Percentiles rank a stretch among this genome's conserved stretches.
These are phyloP conservation scores for Poecilus cupreus DNA, from an alignment of 2,888 invertebrate genomes.

Conservation along the genomic window DNA sequence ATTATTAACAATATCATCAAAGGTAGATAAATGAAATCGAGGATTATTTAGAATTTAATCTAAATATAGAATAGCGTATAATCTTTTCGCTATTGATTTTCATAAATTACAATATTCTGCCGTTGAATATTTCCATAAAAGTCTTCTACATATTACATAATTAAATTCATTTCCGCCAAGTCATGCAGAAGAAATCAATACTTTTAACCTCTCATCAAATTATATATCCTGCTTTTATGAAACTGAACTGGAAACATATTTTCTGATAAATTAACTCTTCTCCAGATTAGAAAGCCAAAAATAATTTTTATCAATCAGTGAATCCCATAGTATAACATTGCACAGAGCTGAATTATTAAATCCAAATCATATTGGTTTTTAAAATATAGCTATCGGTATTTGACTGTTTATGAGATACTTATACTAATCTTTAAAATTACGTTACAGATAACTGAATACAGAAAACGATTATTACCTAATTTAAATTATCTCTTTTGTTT, in stretches of 20 bases:
- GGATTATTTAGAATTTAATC: background rate
- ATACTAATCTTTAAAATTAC: no score
- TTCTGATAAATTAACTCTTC: slow-evolving; percentile 28
- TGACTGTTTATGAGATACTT: no score
- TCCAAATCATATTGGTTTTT: no score
- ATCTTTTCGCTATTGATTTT: slow-evolving; percentile 11
- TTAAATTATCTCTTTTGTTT: no score
- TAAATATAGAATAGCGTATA: background rate
- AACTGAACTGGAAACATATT: background rate
- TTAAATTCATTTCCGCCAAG: slow-evolving; percentile 5
- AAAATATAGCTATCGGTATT: no score
- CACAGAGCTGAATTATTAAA: no score
- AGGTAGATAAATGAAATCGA: background rate
- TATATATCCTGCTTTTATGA: background rate
- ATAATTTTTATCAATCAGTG: background rate
- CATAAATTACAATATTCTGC: slow-evolving; percentile 18
- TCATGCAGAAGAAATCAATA: slow-evolving; percentile 22
- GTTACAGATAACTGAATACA: no score
- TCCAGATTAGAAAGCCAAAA: no score
- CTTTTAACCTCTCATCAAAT: background rate
- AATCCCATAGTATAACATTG: no score
- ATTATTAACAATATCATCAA: slow-evolving; percentile 6
- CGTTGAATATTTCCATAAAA: slow-evolving; percentile 3
- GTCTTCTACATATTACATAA: slow-evolving; percentile 16
- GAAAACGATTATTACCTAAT: no score